A percentile compares a stretch with the other conserved stretches of the same genome.
Evolutionary conservation across 2,888 invertebrate genomes (phyloP).

Genomic region (Trisateles emortualis): DNA sequence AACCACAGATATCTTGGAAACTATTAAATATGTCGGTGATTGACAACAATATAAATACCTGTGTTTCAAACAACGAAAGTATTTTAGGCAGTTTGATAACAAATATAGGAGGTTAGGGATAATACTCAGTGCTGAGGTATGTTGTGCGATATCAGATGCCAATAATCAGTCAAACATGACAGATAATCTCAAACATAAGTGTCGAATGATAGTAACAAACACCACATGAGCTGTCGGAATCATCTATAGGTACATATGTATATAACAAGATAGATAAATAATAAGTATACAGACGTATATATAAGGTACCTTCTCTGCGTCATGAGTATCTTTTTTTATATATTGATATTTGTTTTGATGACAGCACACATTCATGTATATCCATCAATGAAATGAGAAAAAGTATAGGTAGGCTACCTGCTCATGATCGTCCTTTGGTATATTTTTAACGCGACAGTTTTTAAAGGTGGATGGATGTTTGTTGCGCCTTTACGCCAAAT

Average conservation of each 20-base stretch:
- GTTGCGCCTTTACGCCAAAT: too few relatives aligned
- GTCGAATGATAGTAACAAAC: slow-evolving; percentile 1
- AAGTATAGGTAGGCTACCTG: too few relatives aligned
- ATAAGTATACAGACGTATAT: neutral
- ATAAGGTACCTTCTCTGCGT: neutral
- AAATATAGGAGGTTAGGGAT: slow-evolving; percentile 10
- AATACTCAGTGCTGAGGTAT: slow-evolving; percentile 20
- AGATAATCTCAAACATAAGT: slow-evolving; percentile 35
- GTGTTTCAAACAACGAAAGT: slow-evolving; percentile 7
- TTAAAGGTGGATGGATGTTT: too few relatives aligned
- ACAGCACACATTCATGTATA: neutral
- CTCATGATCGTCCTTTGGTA: too few relatives aligned
- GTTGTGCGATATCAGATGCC: slow-evolving; percentile 27
- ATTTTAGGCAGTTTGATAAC: neutral
- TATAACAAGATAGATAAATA: neutral
- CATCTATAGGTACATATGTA: neutral
- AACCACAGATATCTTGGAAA: too few relatives aligned
- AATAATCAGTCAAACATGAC: slow-evolving; percentile 38
- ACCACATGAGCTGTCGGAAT: neutral
- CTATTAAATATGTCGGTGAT: too few relatives aligned
- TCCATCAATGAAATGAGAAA: too few relatives aligned
- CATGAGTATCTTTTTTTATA: neutral
- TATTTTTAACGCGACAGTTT: too few relatives aligned
- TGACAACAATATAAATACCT: neutral
- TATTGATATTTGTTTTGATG: neutral